Conservation (phyloP, 2,113 vertebrate species). For the Callopanchax toddi region DNA sequence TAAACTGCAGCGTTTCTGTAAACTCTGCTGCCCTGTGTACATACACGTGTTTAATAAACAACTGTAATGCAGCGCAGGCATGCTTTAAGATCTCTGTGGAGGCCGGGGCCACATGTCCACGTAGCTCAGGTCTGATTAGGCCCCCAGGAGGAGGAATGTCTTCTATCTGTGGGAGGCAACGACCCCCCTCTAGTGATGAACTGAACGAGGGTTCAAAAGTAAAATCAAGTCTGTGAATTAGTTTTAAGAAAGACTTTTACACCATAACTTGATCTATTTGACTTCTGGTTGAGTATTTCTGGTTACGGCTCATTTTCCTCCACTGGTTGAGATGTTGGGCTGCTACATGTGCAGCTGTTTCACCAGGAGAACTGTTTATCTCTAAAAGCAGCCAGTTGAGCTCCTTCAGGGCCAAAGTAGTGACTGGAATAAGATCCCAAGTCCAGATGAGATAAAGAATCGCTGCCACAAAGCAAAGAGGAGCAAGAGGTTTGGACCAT, state of each 20-base stretch:
- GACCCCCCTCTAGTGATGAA: neutral
- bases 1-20: conserved; percentile 1
- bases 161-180: neutral
- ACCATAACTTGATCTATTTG: too few relatives aligned
- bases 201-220: neutral
- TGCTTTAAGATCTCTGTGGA: neutral
- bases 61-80: conserved; percentile 28
- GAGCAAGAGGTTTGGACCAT: too few relatives aligned
- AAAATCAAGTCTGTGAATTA: neutral
- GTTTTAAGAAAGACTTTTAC: neutral
- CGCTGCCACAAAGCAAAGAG: too few relatives aligned
- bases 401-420: too few relatives aligned
- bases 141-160: neutral
- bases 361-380: too few relatives aligned
- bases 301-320: too few relatives aligned
- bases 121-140: neutral
- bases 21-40: conserved; percentile 15
- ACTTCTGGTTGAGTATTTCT: too few relatives aligned
- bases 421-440: too few relatives aligned
- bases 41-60: conserved; percentile 50
- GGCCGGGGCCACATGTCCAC: neutral
- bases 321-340: too few relatives aligned
- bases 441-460: too few relatives aligned
- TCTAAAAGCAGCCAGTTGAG: too few relatives aligned
- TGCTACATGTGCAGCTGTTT: too few relatives aligned